These are phyloP conservation scores for Halcyon chelicuti DNA, from an alignment of 2,797 vertebrate species.

Conservation along the genomic window DNA sequence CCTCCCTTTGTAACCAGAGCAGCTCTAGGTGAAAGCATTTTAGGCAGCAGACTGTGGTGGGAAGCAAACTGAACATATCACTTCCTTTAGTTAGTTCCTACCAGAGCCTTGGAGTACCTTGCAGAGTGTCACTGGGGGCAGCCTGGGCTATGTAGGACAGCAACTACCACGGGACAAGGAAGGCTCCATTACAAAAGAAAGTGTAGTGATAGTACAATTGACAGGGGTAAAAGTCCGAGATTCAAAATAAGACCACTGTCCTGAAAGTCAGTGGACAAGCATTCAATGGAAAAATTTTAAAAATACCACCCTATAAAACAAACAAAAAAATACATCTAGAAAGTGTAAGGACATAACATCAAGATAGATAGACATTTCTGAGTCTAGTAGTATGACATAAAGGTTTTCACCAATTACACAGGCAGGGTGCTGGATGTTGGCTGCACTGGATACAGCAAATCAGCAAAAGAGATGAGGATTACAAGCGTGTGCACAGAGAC, in stretches of 20 bases:
- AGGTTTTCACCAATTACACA: background rate
- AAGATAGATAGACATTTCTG: background rate
- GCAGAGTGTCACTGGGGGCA: background rate
- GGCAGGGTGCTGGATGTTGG: no score
- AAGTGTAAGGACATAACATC: background rate
- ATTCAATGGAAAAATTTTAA: background rate
- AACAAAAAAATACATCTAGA: background rate
- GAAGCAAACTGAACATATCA: background rate
- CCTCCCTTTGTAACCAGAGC: background rate
- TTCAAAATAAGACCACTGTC: background rate
- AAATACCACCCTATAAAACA: background rate
- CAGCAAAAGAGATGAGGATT: background rate
- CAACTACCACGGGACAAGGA: background rate
- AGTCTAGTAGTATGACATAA: background rate
- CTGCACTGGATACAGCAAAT: background rate
- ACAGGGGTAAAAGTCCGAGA: background rate
- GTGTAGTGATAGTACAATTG: background rate
- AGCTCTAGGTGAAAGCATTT: background rate
- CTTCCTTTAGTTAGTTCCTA: accelerated
- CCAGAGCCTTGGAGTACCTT: background rate
- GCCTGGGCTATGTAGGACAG: background rate
- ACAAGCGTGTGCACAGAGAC: accelerated
- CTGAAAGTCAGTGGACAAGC: background rate
- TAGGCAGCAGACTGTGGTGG: background rate
- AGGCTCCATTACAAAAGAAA: background rate